Base-by-base conservation (phyloP, 2,797 vertebrate species). In the Rhabdophis nuchalis region DNA sequence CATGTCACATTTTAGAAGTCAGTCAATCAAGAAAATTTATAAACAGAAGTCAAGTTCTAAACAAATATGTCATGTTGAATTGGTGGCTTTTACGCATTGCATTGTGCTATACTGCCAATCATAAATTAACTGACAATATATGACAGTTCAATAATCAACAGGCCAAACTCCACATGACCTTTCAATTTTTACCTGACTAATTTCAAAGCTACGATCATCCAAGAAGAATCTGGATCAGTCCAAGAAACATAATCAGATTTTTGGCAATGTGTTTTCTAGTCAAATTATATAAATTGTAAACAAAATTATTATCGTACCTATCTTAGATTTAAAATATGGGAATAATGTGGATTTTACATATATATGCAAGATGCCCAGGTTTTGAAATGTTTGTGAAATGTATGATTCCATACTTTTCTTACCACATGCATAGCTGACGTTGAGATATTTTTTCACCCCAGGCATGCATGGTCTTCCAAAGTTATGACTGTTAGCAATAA, bases 371-470 rank as follows among this genome's bases (percentile, higher is more conserved):
- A 88, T 90, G n/a, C 0, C 5, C 41, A 77, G 29, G n/a, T 54
- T 68, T 41, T 68, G 27, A 91, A 91, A 52, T 8, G 14, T 60
- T 10, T 36, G 29, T 52, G 36, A 85, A 32, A 1, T 46, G 57
- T 5, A 36, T 27, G 1, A n/a, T 27, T 29, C 10, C 50, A 58
- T 13, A 10, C 41, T 88, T 61, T 36, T 57, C 98, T 96, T 98
- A 99, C 99, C 99, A 90, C 99, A 99, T 0, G 98, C 98, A 72
- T 99, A 99, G 97, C 98, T 96, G 94, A 99, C 98, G 0, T 97
- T 98, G 95, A 99, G 98, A 97, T 98, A 98, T 97, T 99, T 99
- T 95, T 98, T 98, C 96, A 98, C 98, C 97, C 98, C 98, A 94
- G 98, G 98, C 91, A 98, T 97, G 95, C 99, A 99, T 0, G 99